Evolutionary conservation across 2,797 vertebrate species (phyloP), one percentile per base, ranked within the genome.

Genomic region (Aselliscus stoliczkanus): DNA sequence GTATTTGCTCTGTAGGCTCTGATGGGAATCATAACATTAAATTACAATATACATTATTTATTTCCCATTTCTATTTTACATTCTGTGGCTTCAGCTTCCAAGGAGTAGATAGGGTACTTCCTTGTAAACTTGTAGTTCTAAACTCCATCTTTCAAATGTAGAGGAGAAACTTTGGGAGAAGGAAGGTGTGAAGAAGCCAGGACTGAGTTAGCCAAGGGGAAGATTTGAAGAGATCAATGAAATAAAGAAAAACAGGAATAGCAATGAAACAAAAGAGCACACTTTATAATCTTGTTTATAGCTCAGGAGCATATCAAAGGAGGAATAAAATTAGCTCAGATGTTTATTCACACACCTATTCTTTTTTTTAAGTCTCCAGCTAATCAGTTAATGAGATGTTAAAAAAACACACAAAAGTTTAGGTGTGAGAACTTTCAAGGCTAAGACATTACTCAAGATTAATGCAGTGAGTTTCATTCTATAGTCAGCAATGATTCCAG

Each of bases 21-120:
- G 89, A 87, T 72, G 94, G 95, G 75, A 96, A 96, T 96, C 96
- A 93, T 27, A 94, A 84, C 70, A 94, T 81, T 60, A 89, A 92
- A 97, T 96, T 95, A 88, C 70, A 87, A 70, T 47, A 89, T 96
- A 85, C 69, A 95, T 96, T 96, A 97, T 96, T 97, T 96, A 97
- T 95, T 95, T 95, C 96, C 50, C 50, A 95, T 96, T 97, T 96
- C 85, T 47, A 64, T 31, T 96, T 96, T 91, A 84, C 83, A 93
- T 91, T 75, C 75, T 64, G 18, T 73, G 88, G 25, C n/a, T 89
- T 92, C 65, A 91, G 96, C 76, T 80, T 89, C 82, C n/a, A 52
- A 88, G 86, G 65, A 87, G 34, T 54, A 81, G n/a, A 27, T 47
- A 84, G 44, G 31, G 54, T 62, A 39, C 15, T 70, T 91, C 50